Conservation (phyloP, 1,140 invertebrate species). For the Drosophila subobscura region DNA sequence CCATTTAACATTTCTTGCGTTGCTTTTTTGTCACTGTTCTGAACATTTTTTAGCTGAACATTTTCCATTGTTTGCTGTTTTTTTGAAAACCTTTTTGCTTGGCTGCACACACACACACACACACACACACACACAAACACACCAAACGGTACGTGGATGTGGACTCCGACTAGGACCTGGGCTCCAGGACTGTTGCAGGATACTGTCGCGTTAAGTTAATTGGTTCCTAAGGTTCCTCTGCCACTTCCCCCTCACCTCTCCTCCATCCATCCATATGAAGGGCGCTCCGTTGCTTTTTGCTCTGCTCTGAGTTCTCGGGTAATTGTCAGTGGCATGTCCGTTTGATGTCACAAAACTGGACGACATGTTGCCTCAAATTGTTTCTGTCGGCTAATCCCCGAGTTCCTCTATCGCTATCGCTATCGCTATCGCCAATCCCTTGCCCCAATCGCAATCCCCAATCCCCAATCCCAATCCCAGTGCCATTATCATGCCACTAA, state of each 20-base stretch:
- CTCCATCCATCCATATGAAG: too few species aligned
- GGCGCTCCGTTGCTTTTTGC: slow-evolving; percentile 39
- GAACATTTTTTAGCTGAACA: slow-evolving; percentile 53
- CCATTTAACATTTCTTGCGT: slow-evolving; percentile 1
- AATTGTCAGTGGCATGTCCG: slow-evolving; percentile 79
- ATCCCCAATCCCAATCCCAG: slow-evolving; percentile 46
- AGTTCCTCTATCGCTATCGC: neutral
- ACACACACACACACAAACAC: slow-evolving; percentile 7
- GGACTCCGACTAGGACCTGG: slow-evolving; percentile 10
- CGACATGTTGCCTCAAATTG: slow-evolving; percentile 63
- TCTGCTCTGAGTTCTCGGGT: slow-evolving; percentile 44
- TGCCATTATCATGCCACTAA: slow-evolving; percentile 48
- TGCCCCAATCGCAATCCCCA: slow-evolving; percentile 17
- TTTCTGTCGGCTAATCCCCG: slow-evolving; percentile 39
- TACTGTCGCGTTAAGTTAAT: slow-evolving; percentile 78
- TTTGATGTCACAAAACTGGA: slow-evolving; percentile 63
- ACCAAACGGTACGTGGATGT: slow-evolving; percentile 4
- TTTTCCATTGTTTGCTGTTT: slow-evolving; percentile 39
- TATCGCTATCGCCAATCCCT: slow-evolving; percentile 33
- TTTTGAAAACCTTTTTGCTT: slow-evolving; percentile 68
- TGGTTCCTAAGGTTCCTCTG: slow-evolving; percentile 40
- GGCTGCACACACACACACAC: slow-evolving; percentile 42
- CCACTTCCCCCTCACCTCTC: neutral
- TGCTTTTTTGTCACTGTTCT: slow-evolving; percentile 36
- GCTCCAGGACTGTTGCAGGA: slow-evolving; percentile 47